Evolutionary conservation across 2,888 invertebrate genomes (phyloP), one percentile per base, ranked within the genome.

Genomic region (Plemyria rubiginata): DNA sequence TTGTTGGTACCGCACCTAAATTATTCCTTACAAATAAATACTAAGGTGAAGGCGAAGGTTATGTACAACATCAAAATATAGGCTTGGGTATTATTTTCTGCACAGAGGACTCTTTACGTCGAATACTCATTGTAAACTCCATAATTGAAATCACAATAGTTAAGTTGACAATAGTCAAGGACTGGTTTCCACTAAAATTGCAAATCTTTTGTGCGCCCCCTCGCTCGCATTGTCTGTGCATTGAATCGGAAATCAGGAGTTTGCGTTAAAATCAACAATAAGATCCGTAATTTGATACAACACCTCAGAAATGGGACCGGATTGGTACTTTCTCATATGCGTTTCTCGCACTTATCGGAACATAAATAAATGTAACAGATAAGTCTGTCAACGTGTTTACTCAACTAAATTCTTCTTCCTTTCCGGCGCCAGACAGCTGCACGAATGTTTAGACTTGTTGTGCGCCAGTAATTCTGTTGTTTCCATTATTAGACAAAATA

Each of bases 91-190:
- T 56, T 54, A 53, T 62, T 63, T 65, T 61, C 62, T 49, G 48
- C 49, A 56, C 7, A 29, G 49, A 22, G 41, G 49, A 57, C 59
- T 66, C 59, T 66, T 59, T 54, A 62, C 56, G 46, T n/a, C 48
- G 60, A 65, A 62, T 52, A 40, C 50, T 55, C 36, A 67, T 64
- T 62, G 64, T 61, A 49, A 54, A 59, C 43, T 48, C 60, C 11
- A 57, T 59, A 52, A 63, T 61, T 54, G 70, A 77, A 72, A 70
- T 72, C 71, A 75, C 76, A 77, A 78, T 77, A 67, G 70, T 67
- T 68, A 70, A 73, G 77, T 79, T 74, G 77, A 76, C 74, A 73
- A 80, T 76, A 68, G 75, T 81, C 77, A 79, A 85, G 83, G 76
- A 78, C 76, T 71, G 36, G 36, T 38, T 76, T 74, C 75, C 74